Evolutionary conservation across 2,888 invertebrate genomes (phyloP), one percentile per base, ranked within the genome.

Genomic region (Heliconius aoede): DNA sequence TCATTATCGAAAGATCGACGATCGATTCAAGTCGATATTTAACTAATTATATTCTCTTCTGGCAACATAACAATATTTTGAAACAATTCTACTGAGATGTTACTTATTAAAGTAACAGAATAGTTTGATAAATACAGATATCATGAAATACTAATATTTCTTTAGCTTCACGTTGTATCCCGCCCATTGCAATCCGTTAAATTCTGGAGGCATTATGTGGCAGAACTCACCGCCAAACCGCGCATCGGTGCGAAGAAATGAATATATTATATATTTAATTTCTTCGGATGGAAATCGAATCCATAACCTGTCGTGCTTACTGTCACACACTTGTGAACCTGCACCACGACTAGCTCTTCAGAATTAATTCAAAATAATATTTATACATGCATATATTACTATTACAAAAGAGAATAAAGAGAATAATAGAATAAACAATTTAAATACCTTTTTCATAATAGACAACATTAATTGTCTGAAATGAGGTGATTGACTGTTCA

Each of bases 401-500:
- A 46, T 36, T n/a, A n/a, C n/a, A n/a, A n/a, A n/a, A n/a, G n/a
- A n/a, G n/a, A n/a, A n/a, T 11, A 24, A n/a, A 55, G 55, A 55
- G 5, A 55, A 55, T 55, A n/a, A 55, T 55, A 58, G 26, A 60
- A 24, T n/a, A 24, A 60, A 15, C 24, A 60, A 11, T 24, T 58
- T 13, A 4, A 24, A 18, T 85, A 96, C 97, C 95, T 97, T 98
- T 84, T 96, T 97, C 72, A 97, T 91, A 4, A 96, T 87, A 0
- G 96, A 94, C n/a, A 97, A 86, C 73, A 96, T 95, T 82, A 96
- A 95, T 84, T 97, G 96, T 51, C 97, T 94, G 81, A 96, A 96
- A 77, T 95, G 95, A 0, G 97, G 96, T 73, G 95, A 94, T 85
- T 97, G 96, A 74, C 95, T 95, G 81, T 96, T 96, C 71, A 96